Base-by-base conservation (phyloP, 2,113 vertebrate genomes). In the Meles meles region DNA sequence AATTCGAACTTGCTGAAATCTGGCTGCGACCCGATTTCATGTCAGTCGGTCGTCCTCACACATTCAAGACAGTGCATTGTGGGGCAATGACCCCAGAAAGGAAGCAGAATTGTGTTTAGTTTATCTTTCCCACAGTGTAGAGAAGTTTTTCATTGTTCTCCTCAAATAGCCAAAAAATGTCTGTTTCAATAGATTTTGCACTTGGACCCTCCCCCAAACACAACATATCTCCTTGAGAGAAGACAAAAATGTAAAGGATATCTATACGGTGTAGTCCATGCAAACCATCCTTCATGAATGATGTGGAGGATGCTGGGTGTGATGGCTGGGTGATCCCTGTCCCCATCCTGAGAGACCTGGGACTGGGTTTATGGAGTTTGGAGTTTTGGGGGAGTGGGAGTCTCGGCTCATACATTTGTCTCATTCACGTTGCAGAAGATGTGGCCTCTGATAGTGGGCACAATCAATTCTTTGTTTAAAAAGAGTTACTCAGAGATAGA, bases 251-350 rank as follows among this genome's bases (percentile, higher is more conserved):
- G 21, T 18, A 55, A 92, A 88, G 31, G 37, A 49, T 42, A 47
- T 55, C 13, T 65, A 5, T 31, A 37, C 15, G 0, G 0, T 47
- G 39, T 27, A 13, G 67, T 27, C 39, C 13, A 0, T 27, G 31
- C 44, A 8, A 39, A 83, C 57, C 29, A 15, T 15, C 44, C 9
- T 61, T 52, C n/a, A 5, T 88, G 17, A 65, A 55, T 27, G 74
- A 47, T 1, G 4, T 5, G 3, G 59, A 91, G 25, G 18, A 21
- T n/a, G 34, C 23, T 11, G 18, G 8, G 8, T 1, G 2, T 0
- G 59, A 44, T 18, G 29, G 21, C 7, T 23, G 52, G 44, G 12
- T 20, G 5, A 6, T 57, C 47, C 29, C 29, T 15, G 0, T 49
- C 37, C 39, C 52, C 27, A 37, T 37, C 21, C 82, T 49, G 57